phyloP scores from a whole-genome alignment of 1,140 invertebrate genomes.

The Tigriopus japonicus region DNA sequence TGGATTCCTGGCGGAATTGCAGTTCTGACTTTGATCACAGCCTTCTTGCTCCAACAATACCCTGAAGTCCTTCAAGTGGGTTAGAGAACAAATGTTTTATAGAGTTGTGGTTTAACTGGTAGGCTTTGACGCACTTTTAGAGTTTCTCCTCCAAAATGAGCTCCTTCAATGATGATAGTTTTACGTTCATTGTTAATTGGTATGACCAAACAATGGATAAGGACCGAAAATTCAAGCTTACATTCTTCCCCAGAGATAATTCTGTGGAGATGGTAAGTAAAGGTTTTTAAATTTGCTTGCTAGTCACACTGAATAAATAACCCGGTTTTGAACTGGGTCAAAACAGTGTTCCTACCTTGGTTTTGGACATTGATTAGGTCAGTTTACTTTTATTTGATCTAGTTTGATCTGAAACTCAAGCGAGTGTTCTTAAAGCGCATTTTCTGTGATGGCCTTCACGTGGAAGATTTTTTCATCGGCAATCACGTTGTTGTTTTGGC shows the following conservation, averaged over 20 bases:
- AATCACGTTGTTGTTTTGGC: conserved; percentile 26
- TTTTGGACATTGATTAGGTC: neutral
- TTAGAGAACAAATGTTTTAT: neutral
- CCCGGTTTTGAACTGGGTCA: no score
- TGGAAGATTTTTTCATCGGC: conserved; percentile 27
- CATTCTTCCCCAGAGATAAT: conserved; percentile 25
- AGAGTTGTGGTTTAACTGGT: neutral
- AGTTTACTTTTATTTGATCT: neutral
- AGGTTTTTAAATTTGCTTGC: no score
- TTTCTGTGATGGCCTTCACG: conserved; percentile 20
- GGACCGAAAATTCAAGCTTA: conserved; percentile 25
- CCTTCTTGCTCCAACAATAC: no score
- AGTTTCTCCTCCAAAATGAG: conserved; percentile 19
- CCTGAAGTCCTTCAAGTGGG: no score
- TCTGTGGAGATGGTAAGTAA: conserved; percentile 25
- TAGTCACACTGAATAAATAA: no score
- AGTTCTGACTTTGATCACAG: no score
- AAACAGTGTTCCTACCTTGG: no score
- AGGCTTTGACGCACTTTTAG: neutral
- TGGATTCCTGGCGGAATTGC: no score
- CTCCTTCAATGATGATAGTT: conserved; percentile 19
- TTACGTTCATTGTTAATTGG: conserved; percentile 27
- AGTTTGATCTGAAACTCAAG: conserved; percentile 26
- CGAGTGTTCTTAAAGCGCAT: conserved; percentile 26
- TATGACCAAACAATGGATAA: conserved; percentile 26